Conservation (phyloP, 2,113 vertebrate genomes). For the Rhineura floridana region DNA sequence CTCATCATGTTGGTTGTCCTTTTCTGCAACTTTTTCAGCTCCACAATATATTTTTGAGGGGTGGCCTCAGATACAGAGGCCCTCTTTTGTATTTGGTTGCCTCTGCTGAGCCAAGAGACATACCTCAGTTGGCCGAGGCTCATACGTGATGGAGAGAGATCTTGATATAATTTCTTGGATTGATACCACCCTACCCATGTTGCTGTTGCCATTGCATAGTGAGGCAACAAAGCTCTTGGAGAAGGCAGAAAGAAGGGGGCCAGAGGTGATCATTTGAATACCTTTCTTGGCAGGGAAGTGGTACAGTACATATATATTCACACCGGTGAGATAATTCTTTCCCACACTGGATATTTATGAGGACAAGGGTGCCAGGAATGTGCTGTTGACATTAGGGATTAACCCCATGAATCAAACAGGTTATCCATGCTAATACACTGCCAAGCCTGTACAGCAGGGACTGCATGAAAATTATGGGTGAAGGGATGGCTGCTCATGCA, state of each 20-base stretch:
- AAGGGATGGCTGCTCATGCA: background rate
- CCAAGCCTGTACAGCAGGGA: background rate
- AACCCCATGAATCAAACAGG: background rate
- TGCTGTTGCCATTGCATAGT: background rate
- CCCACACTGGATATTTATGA: background rate
- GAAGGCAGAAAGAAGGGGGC: background rate
- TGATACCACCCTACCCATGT: background rate
- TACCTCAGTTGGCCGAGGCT: background rate
- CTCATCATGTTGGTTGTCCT: background rate
- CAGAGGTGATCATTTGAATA: constrained; percentile 8
- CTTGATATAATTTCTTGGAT: background rate
- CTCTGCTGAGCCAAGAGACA: background rate
- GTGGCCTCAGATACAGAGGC: background rate
- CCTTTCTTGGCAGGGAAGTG: background rate
- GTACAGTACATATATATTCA: constrained; percentile 10
- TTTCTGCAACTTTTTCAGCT: too few species aligned
- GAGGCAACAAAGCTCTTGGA: constrained; percentile 16
- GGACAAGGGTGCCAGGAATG: constrained; percentile 14
- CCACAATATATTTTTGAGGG: background rate
- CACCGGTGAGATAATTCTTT: background rate
- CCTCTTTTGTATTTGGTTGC: background rate
- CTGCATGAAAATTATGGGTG: background rate
- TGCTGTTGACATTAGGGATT: background rate
- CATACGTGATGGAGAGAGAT: background rate
- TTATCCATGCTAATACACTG: background rate